Conservation (phyloP, 1,140 invertebrate genomes). For the Colletes latitarsis region DNA sequence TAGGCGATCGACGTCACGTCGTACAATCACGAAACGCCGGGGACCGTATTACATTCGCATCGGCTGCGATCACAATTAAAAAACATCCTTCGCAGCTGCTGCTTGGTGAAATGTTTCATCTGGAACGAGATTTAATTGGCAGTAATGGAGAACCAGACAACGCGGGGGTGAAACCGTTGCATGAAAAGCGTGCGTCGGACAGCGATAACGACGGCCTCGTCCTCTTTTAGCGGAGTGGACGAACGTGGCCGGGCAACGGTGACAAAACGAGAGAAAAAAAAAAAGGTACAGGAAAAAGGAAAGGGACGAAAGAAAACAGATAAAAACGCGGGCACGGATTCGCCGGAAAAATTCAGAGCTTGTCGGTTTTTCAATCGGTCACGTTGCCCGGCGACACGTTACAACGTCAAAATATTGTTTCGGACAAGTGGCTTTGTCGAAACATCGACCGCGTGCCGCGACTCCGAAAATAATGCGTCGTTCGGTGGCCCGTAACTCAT, state of each 20-base stretch:
- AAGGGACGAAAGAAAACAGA: too few species aligned
- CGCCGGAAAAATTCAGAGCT: conserved; percentile 27
- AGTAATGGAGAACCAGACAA: not conserved
- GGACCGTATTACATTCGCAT: conserved; percentile 3
- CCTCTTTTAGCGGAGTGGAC: not conserved
- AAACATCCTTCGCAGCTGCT: not conserved
- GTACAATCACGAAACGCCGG: too few species aligned
- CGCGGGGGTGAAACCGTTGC: not conserved
- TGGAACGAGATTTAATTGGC: conserved; percentile 18
- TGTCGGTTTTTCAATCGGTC: conserved; percentile 39
- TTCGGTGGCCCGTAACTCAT: conserved; percentile 6
- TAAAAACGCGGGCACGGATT: conserved; percentile 4
- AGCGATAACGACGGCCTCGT: not conserved
- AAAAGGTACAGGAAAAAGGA: not conserved
- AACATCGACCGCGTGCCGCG: conserved; percentile 22
- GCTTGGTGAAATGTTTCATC: not conserved
- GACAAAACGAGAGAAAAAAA: too few species aligned
- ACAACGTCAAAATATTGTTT: conserved; percentile 50
- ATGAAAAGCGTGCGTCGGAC: not conserved
- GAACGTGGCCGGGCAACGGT: not conserved
- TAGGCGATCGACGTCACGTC: not conserved
- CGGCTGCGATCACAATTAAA: not conserved
- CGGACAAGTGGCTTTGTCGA: conserved; percentile 37
- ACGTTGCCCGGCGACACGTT: conserved; percentile 31
- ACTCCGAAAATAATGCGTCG: conserved; percentile 43